Conservation (phyloP, 2,113 vertebrate genomes). For the Dendrocopos noguchii region DNA sequence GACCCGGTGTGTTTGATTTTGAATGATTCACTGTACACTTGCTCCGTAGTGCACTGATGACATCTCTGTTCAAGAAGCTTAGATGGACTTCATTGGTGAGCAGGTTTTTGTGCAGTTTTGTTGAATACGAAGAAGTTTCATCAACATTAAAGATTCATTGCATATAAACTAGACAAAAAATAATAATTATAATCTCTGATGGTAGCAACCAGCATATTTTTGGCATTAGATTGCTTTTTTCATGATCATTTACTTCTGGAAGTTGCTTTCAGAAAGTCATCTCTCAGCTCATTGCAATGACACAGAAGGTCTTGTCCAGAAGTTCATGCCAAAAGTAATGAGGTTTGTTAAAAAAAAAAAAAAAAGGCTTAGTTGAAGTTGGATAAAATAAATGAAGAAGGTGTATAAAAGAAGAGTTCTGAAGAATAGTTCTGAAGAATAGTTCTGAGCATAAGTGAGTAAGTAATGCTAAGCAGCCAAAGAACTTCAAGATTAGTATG, state of each 20-base stretch:
- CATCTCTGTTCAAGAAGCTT: neutral
- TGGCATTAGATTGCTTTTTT: neutral
- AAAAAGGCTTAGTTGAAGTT: neutral
- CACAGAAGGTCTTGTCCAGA: neutral
- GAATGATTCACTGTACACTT: neutral
- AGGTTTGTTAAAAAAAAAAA: neutral
- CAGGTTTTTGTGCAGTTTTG: neutral
- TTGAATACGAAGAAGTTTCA: neutral
- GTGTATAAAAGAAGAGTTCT: neutral
- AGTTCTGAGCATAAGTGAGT: rapidly evolving
- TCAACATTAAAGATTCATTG: neutral
- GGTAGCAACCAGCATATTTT: neutral
- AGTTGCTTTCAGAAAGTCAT: neutral
- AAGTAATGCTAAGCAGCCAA: neutral
- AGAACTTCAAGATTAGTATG: neutral
- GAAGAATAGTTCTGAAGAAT: neutral
- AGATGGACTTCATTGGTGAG: neutral
- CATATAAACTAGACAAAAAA: neutral
- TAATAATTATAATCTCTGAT: neutral
- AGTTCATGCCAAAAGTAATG: neutral
- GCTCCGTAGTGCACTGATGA: neutral
- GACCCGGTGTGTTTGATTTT: neutral
- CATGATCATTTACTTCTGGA: neutral
- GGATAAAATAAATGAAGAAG: neutral
- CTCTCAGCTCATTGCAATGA: neutral